These are phyloP conservation scores for Diarsia rubi DNA, from an alignment of 2,888 invertebrate species.

Conservation along the genomic window DNA sequence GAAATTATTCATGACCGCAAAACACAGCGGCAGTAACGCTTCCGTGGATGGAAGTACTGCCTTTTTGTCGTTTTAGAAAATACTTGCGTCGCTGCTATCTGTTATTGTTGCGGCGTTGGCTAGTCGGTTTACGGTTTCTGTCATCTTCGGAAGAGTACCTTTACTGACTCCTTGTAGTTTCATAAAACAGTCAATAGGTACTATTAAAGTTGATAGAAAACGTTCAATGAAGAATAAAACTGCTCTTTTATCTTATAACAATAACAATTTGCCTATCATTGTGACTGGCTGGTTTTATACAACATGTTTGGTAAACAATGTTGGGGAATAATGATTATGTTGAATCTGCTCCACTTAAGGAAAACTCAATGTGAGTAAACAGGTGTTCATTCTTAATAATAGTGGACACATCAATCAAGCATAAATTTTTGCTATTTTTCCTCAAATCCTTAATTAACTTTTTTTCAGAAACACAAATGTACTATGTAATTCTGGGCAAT, in stretches of 20 bases:
- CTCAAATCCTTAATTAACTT: background rate
- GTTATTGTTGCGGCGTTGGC: background rate
- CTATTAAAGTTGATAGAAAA: background rate
- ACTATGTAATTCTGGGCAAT: background rate
- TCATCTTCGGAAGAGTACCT: background rate
- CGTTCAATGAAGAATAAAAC: background rate
- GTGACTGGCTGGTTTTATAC: background rate
- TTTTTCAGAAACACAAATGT: background rate
- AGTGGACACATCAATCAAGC: constrained; percentile 9
- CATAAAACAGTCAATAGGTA: background rate
- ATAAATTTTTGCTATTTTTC: constrained; percentile 6
- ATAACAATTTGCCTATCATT: background rate
- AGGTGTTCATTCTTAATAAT: background rate
- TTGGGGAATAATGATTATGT: background rate
- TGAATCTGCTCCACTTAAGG: background rate
- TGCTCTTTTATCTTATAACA: background rate
- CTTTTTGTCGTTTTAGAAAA: background rate
- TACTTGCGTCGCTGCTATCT: background rate
- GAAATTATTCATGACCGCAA: background rate
- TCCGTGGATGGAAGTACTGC: background rate
- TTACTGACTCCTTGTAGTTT: background rate
- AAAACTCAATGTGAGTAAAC: constrained; percentile 8
- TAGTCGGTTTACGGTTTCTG: background rate
- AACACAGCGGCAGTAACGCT: background rate
- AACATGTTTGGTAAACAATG: background rate